phyloP scores from a whole-genome alignment of 2,113 vertebrate species.

The Hyla sarda region DNA sequence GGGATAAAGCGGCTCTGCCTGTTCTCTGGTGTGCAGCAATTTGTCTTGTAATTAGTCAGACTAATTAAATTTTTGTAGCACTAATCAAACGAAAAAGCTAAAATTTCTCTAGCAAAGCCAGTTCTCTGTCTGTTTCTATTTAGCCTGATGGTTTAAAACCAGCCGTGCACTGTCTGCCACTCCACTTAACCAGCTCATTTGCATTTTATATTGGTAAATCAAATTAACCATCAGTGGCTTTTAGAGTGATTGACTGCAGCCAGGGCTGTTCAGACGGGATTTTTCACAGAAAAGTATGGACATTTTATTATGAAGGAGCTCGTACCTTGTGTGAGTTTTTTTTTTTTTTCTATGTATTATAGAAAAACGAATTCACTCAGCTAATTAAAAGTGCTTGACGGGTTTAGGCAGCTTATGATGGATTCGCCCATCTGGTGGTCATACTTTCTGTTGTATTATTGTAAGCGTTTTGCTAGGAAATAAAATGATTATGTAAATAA shows the following conservation, averaged over 20 bases:
- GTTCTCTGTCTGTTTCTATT: conserved; percentile 95
- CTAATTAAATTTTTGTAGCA: conserved; percentile 97
- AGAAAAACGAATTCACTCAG: conserved; percentile 96
- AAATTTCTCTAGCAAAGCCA: conserved; percentile 95
- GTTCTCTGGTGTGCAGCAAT: conserved; percentile 92
- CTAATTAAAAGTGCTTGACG: conserved; percentile 97
- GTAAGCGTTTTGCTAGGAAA: conserved; percentile 79
- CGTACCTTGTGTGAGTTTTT: conserved; percentile 80
- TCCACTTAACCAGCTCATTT: conserved; percentile 99
- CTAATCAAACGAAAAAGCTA: conserved; percentile 99
- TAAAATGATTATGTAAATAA: conserved; percentile 81
- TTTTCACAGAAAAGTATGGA: conserved; percentile 98
- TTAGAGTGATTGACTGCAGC: conserved; percentile 99
- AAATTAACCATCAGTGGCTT: conserved; percentile 99
- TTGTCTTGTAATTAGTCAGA: conserved; percentile 96
- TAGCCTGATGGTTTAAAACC: conserved; percentile 98
- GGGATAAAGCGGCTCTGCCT: conserved; percentile 80
- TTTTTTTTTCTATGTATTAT: conserved; percentile 84
- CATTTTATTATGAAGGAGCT: conserved; percentile 94
- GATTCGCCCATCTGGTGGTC: conserved; percentile 92
- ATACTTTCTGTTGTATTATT: conserved; percentile 79
- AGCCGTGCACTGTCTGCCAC: conserved; percentile 91
- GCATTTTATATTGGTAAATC: conserved; percentile 99
- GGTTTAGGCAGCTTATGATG: conserved; percentile 82
- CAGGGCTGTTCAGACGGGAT: conserved; percentile 95